phyloP scores from a whole-genome alignment of 2,888 invertebrate species.

The Hypena proboscidalis region DNA sequence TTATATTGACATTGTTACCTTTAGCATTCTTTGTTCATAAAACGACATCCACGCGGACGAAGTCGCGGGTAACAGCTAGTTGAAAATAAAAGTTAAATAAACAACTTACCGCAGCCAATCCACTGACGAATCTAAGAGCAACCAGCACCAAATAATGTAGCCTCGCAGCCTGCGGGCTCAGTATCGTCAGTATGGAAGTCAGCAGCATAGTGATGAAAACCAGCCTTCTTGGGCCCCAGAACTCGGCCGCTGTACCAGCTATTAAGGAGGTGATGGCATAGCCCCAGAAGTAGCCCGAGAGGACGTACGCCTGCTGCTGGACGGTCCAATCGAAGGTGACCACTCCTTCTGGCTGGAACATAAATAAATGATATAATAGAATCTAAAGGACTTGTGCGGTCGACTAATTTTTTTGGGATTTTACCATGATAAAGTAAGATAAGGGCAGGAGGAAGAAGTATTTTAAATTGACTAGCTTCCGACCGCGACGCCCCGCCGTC shows the following conservation, averaged over 20 bases:
- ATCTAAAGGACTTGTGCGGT: too few species aligned
- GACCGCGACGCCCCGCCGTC: too few species aligned
- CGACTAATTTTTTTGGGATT: too few species aligned
- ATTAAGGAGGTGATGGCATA: slow-evolving; percentile 88
- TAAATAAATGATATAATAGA: too few species aligned
- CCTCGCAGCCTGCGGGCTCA: slow-evolving; percentile 86
- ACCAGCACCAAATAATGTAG: slow-evolving; percentile 86
- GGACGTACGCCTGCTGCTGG: slow-evolving; percentile 86
- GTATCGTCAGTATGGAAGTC: slow-evolving; percentile 83
- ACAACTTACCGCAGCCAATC: slow-evolving; percentile 86
- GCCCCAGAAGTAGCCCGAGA: slow-evolving; percentile 85
- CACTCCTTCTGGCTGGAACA: slow-evolving; percentile 67
- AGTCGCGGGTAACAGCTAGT: too few species aligned
- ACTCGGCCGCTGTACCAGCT: slow-evolving; percentile 87
- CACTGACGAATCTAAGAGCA: slow-evolving; percentile 84
- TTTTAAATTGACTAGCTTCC: too few species aligned
- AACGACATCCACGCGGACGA: too few species aligned
- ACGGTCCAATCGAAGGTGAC: slow-evolving; percentile 84
- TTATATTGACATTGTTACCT: too few species aligned
- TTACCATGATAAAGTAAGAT: too few species aligned
- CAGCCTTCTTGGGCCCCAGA: slow-evolving; percentile 86
- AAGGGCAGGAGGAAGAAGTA: too few species aligned
- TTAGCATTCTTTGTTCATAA: too few species aligned
- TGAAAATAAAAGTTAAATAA: background rate
- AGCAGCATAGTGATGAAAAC: slow-evolving; percentile 84